A percentile compares a stretch with the other conserved stretches of the same genome.
These are phyloP conservation scores for Cecidostiba fungosa DNA, from an alignment of 2,888 invertebrate species.

Conservation along the genomic window DNA sequence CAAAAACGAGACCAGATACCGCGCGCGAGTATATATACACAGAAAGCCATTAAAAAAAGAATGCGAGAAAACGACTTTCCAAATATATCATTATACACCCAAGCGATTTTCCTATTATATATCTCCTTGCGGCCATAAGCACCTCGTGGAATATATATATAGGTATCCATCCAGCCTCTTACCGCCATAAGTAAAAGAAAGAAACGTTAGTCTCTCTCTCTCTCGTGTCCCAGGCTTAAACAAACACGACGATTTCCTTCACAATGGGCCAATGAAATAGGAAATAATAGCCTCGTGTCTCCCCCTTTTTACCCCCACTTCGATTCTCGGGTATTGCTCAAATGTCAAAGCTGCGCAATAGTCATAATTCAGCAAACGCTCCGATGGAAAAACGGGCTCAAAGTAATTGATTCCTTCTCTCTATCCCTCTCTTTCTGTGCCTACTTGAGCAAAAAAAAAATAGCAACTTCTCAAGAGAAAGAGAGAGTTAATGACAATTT, in stretches of 20 bases:
- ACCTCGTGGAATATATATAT: conserved; percentile 1
- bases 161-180: neutral
- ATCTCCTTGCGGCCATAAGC: neutral
- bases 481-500: conserved; percentile 52
- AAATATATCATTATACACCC: conserved; percentile 1
- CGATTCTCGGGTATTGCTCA: conserved; percentile 32
- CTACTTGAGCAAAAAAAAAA: neutral
- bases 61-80: conserved; percentile 21
- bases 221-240: conserved; percentile 32
- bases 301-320: neutral
- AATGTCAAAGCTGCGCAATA: conserved; percentile 62
- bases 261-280: conserved; percentile 58
- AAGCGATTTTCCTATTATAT: conserved; percentile 17
- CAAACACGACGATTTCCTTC: conserved; percentile 56
- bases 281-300: conserved; percentile 52
- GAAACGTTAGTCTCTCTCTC: conserved; percentile 1
- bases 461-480: neutral
- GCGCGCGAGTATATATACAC: neutral
- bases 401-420: conserved; percentile 56
- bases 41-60: conserved; percentile 7
- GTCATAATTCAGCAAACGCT: conserved; percentile 56
- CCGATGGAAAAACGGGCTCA: conserved; percentile 39
- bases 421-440: neutral
- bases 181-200: conserved; percentile 28
- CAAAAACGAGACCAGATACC: neutral